These are phyloP conservation scores for Nomada flava DNA, from an alignment of 2,888 invertebrate species.

Conservation along the genomic window DNA sequence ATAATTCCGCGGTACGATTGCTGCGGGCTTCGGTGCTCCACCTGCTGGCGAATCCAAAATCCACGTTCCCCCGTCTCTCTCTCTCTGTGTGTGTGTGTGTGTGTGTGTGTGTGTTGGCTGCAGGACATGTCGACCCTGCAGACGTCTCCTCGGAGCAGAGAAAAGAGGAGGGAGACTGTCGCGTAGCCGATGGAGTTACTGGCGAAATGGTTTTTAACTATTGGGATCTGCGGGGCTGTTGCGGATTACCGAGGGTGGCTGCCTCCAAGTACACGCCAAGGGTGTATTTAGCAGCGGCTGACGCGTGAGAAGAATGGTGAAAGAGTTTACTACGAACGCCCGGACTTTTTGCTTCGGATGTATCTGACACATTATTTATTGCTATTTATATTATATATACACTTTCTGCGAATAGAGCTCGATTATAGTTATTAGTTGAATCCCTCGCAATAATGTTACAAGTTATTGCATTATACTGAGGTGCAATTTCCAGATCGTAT, in stretches of 20 bases:
- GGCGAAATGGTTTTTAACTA: slow-evolving; percentile 62
- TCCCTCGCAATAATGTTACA: too few species aligned
- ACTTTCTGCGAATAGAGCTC: too few species aligned
- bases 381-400: not conserved
- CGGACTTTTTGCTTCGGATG: slow-evolving; percentile 35
- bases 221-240: slow-evolving; percentile 53
- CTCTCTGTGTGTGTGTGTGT: not conserved
- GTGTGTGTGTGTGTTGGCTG: not conserved
- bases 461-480: too few species aligned
- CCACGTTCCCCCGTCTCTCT: slow-evolving; percentile 48
- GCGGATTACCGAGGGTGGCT: slow-evolving; percentile 55
- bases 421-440: too few species aligned
- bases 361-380: slow-evolving; percentile 18
- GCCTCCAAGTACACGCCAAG: slow-evolving; percentile 25
- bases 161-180: slow-evolving; percentile 32
- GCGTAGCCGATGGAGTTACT: slow-evolving; percentile 38
- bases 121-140: slow-evolving; percentile 5
- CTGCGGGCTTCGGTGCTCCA: slow-evolving; percentile 79
- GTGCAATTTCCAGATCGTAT: too few species aligned
- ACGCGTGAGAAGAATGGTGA: slow-evolving; percentile 63
- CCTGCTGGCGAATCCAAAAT: slow-evolving; percentile 72
- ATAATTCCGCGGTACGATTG: slow-evolving; percentile 83
- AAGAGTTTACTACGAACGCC: slow-evolving; percentile 49
- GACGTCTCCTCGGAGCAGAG: not conserved
- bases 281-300: slow-evolving; percentile 58